Conservation (phyloP, 1,140 invertebrate genomes). For the Brachionus rotundiformis region DNA sequence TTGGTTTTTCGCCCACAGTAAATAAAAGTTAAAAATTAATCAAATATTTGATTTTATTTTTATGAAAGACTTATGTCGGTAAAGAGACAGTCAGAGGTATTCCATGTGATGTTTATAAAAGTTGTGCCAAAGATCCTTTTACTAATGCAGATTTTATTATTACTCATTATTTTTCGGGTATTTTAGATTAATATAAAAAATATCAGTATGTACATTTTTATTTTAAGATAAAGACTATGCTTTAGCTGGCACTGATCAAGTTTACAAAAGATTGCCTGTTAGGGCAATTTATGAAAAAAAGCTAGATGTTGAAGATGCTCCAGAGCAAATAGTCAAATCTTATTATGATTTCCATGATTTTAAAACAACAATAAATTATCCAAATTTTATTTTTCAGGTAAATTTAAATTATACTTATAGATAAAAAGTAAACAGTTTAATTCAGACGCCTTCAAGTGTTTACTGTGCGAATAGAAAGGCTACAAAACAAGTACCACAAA, state of each 20-base stretch:
- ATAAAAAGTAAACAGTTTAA: not conserved
- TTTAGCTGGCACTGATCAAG: not conserved
- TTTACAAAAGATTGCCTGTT: not conserved
- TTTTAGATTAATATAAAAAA: not conserved
- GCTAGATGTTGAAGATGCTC: not conserved
- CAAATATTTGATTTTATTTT: not conserved
- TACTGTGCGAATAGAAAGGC: slow-evolving; percentile 21
- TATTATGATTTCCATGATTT: slow-evolving; percentile 46
- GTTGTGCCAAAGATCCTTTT: slow-evolving; percentile 3
- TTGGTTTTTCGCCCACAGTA: slow-evolving; percentile 6
- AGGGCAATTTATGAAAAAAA: not conserved
- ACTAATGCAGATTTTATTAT: not conserved
- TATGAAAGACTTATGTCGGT: slow-evolving; percentile 1
- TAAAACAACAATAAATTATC: not conserved
- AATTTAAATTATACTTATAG: not conserved
- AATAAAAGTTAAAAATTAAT: too few relatives aligned
- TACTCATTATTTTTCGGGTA: slow-evolving; percentile 43
- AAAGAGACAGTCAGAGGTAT: not conserved
- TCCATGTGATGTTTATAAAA: slow-evolving; percentile 42
- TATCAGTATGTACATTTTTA: not conserved
- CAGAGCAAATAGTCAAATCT: not conserved
- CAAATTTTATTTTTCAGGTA: slow-evolving; percentile 20
- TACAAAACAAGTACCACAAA: not conserved
- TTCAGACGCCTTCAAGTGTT: slow-evolving; percentile 28
- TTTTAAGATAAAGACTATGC: not conserved